These are phyloP conservation scores for Vultur gryphus DNA, from an alignment of 2,797 vertebrate species.

Conservation along the genomic window DNA sequence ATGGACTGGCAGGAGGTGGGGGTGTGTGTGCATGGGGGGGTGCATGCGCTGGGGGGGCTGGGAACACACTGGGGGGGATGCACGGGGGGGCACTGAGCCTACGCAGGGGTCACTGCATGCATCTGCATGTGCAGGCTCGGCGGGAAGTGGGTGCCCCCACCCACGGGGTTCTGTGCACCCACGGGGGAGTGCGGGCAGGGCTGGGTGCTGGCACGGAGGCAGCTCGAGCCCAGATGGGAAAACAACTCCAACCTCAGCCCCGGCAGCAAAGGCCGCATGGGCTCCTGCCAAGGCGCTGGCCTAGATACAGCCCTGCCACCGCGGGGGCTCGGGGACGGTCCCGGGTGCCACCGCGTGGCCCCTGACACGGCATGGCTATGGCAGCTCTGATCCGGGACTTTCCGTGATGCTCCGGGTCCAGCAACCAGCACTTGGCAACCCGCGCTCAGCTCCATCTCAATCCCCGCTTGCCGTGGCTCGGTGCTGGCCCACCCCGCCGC, in stretches of 20 bases:
- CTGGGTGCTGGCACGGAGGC: neutral
- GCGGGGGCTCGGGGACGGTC: neutral
- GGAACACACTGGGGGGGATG: too few relatives aligned
- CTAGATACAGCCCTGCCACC: neutral
- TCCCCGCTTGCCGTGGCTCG: neutral
- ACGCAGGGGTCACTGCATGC: accelerated
- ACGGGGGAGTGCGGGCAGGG: neutral
- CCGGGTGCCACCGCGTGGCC: neutral
- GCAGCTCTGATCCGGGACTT: neutral
- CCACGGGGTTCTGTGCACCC: neutral
- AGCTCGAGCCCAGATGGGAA: neutral
- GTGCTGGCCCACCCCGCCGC: neutral
- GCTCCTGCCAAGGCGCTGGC: neutral
- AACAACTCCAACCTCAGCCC: neutral
- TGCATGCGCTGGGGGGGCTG: neutral
- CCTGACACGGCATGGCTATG: neutral
- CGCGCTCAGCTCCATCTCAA: neutral
- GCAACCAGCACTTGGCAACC: neutral
- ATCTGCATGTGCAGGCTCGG: neutral
- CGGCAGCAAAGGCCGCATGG: neutral
- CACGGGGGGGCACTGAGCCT: neutral
- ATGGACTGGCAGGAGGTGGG: neutral
- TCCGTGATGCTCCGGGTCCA: neutral
- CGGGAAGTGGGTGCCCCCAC: neutral
- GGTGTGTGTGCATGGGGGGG: accelerated